phyloP scores from a whole-genome alignment of 2,797 vertebrate genomes.

The Pseudotriccus pelzelni region DNA sequence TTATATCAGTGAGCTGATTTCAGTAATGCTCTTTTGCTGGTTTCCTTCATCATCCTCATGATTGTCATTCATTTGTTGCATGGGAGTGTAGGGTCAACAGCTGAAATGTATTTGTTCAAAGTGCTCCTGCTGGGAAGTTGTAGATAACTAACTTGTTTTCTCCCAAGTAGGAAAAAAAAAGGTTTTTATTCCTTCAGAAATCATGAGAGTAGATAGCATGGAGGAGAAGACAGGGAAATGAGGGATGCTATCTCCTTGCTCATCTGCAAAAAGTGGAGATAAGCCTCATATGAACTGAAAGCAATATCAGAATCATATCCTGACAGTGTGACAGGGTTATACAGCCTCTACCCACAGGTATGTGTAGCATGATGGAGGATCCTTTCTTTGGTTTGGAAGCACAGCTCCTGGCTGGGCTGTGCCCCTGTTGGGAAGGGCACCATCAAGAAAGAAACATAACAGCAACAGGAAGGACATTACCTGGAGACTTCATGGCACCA shows the following conservation, averaged over 20 bases:
- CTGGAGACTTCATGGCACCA: not conserved
- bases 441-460: not conserved
- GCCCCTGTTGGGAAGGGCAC: not conserved
- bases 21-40: not conserved
- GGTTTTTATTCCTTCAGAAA: not conserved
- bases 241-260: not conserved
- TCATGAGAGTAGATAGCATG: not conserved
- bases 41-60: not conserved
- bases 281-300: not conserved
- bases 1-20: not conserved
- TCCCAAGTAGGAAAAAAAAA: not conserved
- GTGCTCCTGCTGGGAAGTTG: not conserved
- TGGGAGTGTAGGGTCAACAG: not conserved
- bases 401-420: not conserved
- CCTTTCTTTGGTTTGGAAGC: not conserved
- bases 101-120: not conserved
- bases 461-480: not conserved
- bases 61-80: not conserved
- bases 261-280: not conserved
- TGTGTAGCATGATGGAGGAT: not conserved
- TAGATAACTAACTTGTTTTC: not conserved
- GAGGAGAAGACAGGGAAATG: not conserved
- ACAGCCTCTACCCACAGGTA: not conserved
- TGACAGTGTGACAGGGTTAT: not conserved
- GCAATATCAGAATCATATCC: not conserved